These are phyloP conservation scores for Scrobipalpa atriplicella DNA, from an alignment of 2,888 invertebrate species.

Conservation along the genomic window DNA sequence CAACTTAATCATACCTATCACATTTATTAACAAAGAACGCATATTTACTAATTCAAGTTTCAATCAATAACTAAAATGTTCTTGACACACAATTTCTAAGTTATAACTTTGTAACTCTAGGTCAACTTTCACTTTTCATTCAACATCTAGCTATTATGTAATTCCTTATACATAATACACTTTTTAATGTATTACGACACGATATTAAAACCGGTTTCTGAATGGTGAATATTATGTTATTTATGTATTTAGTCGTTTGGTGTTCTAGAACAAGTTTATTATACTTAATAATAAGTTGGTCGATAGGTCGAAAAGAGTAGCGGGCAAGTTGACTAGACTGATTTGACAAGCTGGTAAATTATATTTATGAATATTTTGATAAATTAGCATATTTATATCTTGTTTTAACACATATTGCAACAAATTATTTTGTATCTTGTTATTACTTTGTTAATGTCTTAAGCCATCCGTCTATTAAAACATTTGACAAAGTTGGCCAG, in stretches of 20 bases:
- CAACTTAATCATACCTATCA: too few relatives aligned
- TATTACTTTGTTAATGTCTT: too few relatives aligned
- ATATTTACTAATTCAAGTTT: neutral
- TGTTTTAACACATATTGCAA: too few relatives aligned
- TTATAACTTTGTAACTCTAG: neutral
- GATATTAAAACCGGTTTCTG: constrained; percentile 15
- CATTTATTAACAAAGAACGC: neutral
- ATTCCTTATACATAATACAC: neutral
- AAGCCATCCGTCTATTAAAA: too few relatives aligned
- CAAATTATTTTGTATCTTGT: too few relatives aligned
- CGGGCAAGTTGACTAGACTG: too few relatives aligned
- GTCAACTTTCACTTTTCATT: constrained; percentile 15
- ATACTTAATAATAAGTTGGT: neutral
- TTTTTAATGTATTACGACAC: constrained; percentile 8
- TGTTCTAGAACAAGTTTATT: neutral
- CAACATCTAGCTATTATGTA: neutral
- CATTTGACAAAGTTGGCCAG: constrained; percentile 88
- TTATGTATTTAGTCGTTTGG: neutral
- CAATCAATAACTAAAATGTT: neutral
- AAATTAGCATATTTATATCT: too few relatives aligned
- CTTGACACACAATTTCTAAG: constrained; percentile 11
- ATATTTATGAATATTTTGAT: too few relatives aligned
- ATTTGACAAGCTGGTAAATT: too few relatives aligned
- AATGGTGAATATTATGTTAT: neutral
- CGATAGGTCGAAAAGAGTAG: too few relatives aligned